Evolutionary conservation across 2,797 vertebrate species (phyloP), one percentile per base, ranked within the genome.

Genomic region (Danio jaintianensis): DNA sequence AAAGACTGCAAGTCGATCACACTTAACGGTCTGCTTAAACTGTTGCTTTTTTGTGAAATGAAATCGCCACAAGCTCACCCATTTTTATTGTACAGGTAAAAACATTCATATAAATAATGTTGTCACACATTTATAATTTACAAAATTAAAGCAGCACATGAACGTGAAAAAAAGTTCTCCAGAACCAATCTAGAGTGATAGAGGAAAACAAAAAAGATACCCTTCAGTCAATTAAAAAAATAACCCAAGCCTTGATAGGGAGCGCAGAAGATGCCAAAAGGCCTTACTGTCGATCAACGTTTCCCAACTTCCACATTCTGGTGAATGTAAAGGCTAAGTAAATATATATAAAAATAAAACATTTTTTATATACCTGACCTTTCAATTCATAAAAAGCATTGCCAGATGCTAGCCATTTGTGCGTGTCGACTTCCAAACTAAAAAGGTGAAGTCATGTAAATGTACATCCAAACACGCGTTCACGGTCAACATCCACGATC

Each of bases 41-140:
- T 86, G 67, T 59, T 13, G 79, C 69, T 85, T 82, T 68, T 40
- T 68, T 38, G 90, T 92, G 89, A 91, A 81, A 81, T 73, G 64
- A 86, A 84, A 75, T 81, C 4, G 16, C 20, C 85, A 81, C 82
- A 63, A 69, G 59, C 83, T 47, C 20, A 40, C 55, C 88, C 92
- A 91, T 91, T 92, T 93, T 91, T 91, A 93, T 94, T 93, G 95
- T 95, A 94, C 94, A 94, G 87, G 68, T 75, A 75, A 78, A 88
- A 66, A 74, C 80, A 64, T 85, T 86, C 38, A 80, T 77, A 92
- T 79, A 89, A 92, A 92, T 93, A 93, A 91, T 91, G 69, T 91
- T 92, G 93, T 94, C 92, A 95, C 91, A 89, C 91, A 96, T 84
- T 90, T 92, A 80, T 93, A 91, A 95, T 95, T 94, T 93, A 94